Evolutionary conservation across 2,797 vertebrate species (phyloP).

Genomic region (Lindbergichthys nudifrons): DNA sequence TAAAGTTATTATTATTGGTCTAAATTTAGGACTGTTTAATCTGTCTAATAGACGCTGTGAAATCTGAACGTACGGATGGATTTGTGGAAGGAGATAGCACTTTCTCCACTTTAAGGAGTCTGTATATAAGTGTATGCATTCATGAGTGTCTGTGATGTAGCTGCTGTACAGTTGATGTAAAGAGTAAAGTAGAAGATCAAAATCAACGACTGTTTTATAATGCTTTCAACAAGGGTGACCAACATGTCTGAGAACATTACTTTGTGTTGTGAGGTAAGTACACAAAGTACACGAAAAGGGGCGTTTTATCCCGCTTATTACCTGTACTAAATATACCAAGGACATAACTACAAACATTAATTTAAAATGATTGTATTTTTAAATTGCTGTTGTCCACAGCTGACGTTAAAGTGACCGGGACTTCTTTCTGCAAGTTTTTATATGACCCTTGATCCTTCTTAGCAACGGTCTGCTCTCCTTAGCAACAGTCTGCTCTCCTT

Average conservation of each 20-base stretch:
- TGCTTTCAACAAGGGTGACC: background rate
- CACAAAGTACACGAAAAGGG: too few relatives aligned
- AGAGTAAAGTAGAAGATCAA: conserved; percentile 64
- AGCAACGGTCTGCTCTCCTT: too few relatives aligned
- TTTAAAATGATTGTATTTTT: too few relatives aligned
- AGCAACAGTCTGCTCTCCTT: too few relatives aligned
- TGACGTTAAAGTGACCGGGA: too few relatives aligned
- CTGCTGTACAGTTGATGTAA: conserved; percentile 69
- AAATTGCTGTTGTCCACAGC: too few relatives aligned
- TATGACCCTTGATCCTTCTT: too few relatives aligned
- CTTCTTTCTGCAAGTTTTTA: too few relatives aligned
- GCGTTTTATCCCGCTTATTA: too few relatives aligned
- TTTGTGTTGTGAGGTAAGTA: too few relatives aligned
- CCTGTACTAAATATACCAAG: too few relatives aligned
- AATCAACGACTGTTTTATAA: conserved; percentile 38
- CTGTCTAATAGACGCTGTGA: conserved; percentile 66
- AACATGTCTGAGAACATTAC: background rate
- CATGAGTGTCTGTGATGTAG: conserved; percentile 56
- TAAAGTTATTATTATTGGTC: conserved; percentile 39
- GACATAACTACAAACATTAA: too few relatives aligned
- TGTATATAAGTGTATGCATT: conserved; percentile 68
- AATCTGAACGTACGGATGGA: conserved; percentile 54
- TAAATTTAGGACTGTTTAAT: conserved; percentile 45
- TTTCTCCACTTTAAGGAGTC: conserved; percentile 77
- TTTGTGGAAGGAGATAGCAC: conserved; percentile 81